Base-by-base conservation (phyloP, 2,888 invertebrate genomes). In the Uloborus plumipes region DNA sequence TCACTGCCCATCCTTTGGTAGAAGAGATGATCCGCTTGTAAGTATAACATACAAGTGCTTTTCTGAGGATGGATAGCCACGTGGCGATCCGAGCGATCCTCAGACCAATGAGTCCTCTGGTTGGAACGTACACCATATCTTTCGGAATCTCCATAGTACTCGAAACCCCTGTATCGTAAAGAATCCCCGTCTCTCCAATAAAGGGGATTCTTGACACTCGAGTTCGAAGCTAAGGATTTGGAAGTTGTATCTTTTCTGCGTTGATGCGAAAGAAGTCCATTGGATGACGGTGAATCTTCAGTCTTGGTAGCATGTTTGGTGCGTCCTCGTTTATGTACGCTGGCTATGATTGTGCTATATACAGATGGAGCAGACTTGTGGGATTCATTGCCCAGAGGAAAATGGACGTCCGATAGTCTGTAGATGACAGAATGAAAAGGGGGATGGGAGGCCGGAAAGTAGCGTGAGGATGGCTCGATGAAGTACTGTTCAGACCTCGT, bases 11-110 rank as follows among this genome's bases (percentile, higher is more conserved):
- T 96, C 90, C 96, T 94, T 88, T 96, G 94, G 90, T 94, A 99
- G 90, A 99, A 96, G 90, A 97, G 94, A 90, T 98, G 98, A 85
- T 91, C 91, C 4, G 99, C 98, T 90, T 98, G 97, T 87, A 99
- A 91, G 89, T 97, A 98, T 78, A 98, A 91, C 92, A 97, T 94
- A 88, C 98, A 98, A 0, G 97, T 97, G 55, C 95, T 96, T 89
- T 97, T 85, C 70, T 83, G 87, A 16, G 85, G 85, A 65, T 85
- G 84, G 14, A 84, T 78, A 9, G 84, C 85, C 13, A 87, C 65
- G 64, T 86, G 85, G n/a, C 85, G 61, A 55, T 87, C 85, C 13
- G 81, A 76, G 53, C 79, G 58, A 61, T 85, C 85, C 20, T 85
- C 85, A 20, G 84, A 58, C 86, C 67, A 87, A 65, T 81, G 85